Evolutionary conservation across 2,797 vertebrate genomes (phyloP).

Genomic region (Ctenosaura bakeri): DNA sequence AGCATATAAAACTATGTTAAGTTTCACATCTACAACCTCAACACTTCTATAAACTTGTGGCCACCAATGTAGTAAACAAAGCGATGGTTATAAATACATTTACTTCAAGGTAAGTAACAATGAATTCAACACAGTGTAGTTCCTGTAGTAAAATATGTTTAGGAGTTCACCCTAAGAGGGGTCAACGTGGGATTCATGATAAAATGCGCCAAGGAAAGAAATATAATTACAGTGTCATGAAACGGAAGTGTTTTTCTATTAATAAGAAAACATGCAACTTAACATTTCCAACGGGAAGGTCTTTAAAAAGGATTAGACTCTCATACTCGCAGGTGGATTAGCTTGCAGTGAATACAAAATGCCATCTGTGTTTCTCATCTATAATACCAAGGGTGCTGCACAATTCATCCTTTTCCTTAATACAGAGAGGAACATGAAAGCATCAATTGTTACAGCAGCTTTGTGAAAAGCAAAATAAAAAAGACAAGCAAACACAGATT

Average conservation of each 20-base stretch:
- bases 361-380: constrained; percentile 43
- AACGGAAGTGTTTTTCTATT: constrained; percentile 29
- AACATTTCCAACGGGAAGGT: constrained; percentile 63
- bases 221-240: constrained; percentile 36
- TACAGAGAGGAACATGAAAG: constrained; percentile 49
- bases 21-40: no score
- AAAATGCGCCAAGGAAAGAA: constrained; percentile 11
- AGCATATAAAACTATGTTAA: no score
- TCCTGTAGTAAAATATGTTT: background rate
- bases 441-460: constrained; percentile 43
- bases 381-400: constrained; percentile 49
- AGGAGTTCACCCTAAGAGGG: background rate
- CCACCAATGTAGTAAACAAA: background rate
- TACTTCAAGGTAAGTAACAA: background rate
- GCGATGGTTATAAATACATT: background rate
- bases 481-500: constrained; percentile 37
- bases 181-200: background rate
- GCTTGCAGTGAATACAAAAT: constrained; percentile 53
- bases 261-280: constrained; percentile 47
- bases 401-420: constrained; percentile 45
- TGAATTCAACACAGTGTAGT: background rate
- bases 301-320: constrained; percentile 70
- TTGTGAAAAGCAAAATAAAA: background rate
- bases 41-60: background rate
- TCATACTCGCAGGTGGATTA: constrained; percentile 62